Evolutionary conservation across 2,888 invertebrate genomes (phyloP), one percentile per base, ranked within the genome.

Genomic region (Drosophila quasianomalipes): DNA sequence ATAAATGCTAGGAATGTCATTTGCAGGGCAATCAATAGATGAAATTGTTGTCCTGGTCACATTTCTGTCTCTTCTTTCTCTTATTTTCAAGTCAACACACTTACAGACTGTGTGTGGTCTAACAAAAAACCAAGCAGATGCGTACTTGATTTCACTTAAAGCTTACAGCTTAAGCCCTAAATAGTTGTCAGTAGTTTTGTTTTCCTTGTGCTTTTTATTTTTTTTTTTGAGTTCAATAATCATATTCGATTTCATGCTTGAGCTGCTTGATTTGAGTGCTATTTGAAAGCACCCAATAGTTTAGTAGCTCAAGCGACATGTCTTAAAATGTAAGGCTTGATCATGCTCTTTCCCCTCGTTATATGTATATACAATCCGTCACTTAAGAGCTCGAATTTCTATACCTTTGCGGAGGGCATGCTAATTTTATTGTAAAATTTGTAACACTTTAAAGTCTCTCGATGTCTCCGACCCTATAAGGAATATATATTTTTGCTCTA

Each of bases 1-100:
- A 52, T 62, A 74, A 67, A 62, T 57, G 39, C 47, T 53, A 26
- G 44, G 28, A 39, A 53, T 22, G n/a, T 49, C 73, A 64, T 70
- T 57, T 49, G 39, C 54, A 30, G 39, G 39, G 72, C 64, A 49
- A 64, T 72, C 59, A 64, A 39, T 57, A 39, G 10, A 70, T 49
- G 51, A 41, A 62, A 52, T 33, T 35, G 22, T 41, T 69, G 39
- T 28, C 33, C 30, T 39, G 55, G 30, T 30, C 41, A 41, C 41
- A 35, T 14, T 16, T 49, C 31, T 16, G 31, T 14, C 31, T 35
- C 55, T 44, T 41, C 22, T 44, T 59, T 28, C 19, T 41, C 49
- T 31, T 16, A 0, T 26, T n/a, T 58, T 55, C 4, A 22, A 47
- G 47, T 51, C 55, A 37, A 31, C 30, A 26, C 44, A 39, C 59